These are phyloP conservation scores for Ramazzottius varieornatus DNA, from an alignment of 2,888 invertebrate genomes.

Conservation along the genomic window DNA sequence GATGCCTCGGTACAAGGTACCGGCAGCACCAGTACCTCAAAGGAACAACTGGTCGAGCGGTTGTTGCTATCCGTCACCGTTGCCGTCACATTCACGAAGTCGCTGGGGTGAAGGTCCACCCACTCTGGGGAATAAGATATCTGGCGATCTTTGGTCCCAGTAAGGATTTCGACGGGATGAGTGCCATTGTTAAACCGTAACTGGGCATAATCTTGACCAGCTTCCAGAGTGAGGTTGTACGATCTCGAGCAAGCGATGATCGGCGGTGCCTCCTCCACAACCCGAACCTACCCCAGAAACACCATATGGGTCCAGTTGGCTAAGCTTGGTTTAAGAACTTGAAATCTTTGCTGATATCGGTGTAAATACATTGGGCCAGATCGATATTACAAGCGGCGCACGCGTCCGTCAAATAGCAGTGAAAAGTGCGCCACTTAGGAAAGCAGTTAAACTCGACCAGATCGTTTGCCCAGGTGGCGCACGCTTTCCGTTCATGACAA, in stretches of 20 bases:
- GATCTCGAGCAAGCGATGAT: slow-evolving; percentile 19
- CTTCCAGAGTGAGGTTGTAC: slow-evolving; percentile 13
- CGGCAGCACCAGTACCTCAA: slow-evolving; percentile 14
- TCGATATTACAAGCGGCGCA: too few relatives aligned
- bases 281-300: neutral
- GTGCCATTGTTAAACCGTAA: slow-evolving; percentile 15
- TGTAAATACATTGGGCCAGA: too few relatives aligned
- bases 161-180: neutral
- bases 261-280: slow-evolving; percentile 12
- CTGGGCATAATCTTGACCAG: slow-evolving; percentile 7
- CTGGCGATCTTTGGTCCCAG: slow-evolving; percentile 4
- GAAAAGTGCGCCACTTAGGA: too few relatives aligned
- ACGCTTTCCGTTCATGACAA: too few relatives aligned
- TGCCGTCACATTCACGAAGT: slow-evolving; percentile 14
- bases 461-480: too few relatives aligned
- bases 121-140: slow-evolving; percentile 14
- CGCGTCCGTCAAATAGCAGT: too few relatives aligned
- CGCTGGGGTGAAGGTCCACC: slow-evolving; percentile 12
- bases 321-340: too few relatives aligned
- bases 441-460: too few relatives aligned
- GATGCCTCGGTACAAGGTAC: neutral
- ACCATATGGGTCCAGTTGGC: too few relatives aligned
- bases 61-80: slow-evolving; percentile 15
- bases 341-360: too few relatives aligned
- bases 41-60: slow-evolving; percentile 17